These are phyloP conservation scores for Eretmocerus hayati DNA, from an alignment of 2,888 invertebrate genomes.

Conservation along the genomic window DNA sequence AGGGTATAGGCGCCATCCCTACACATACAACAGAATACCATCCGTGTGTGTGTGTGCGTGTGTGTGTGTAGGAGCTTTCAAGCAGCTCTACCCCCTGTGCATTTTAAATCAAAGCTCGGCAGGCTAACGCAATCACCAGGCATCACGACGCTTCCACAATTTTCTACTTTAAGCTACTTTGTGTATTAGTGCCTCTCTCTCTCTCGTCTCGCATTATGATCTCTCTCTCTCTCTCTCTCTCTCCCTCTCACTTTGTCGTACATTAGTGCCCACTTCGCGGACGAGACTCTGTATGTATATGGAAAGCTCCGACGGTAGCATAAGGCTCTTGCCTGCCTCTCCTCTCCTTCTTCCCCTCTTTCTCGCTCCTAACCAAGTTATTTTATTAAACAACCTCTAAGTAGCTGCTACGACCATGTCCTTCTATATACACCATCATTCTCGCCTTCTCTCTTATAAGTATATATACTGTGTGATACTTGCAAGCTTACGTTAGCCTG, in stretches of 20 bases:
- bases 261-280: too few relatives aligned
- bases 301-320: slow-evolving; percentile 7
- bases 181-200: slow-evolving; percentile 43
- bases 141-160: slow-evolving; percentile 49
- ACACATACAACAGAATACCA: too few relatives aligned
- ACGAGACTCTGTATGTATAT: too few relatives aligned
- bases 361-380: slow-evolving; percentile 36
- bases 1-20: neutral
- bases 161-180: slow-evolving; percentile 49
- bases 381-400: slow-evolving; percentile 44
- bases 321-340: slow-evolving; percentile 10
- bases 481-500: too few relatives aligned
- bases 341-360: slow-evolving; percentile 9
- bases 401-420: slow-evolving; percentile 3
- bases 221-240: too few relatives aligned
- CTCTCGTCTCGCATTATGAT: too few relatives aligned
- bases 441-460: too few relatives aligned
- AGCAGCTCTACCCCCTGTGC: slow-evolving; percentile 39
- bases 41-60: too few relatives aligned
- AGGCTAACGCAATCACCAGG: slow-evolving; percentile 48
- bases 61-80: too few relatives aligned
- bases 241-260: too few relatives aligned
- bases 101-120: slow-evolving; percentile 48
- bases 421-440: too few relatives aligned
- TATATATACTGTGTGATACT: too few relatives aligned